Base-by-base conservation (phyloP, 2,888 invertebrate genomes). In the Arctia plantaginis region DNA sequence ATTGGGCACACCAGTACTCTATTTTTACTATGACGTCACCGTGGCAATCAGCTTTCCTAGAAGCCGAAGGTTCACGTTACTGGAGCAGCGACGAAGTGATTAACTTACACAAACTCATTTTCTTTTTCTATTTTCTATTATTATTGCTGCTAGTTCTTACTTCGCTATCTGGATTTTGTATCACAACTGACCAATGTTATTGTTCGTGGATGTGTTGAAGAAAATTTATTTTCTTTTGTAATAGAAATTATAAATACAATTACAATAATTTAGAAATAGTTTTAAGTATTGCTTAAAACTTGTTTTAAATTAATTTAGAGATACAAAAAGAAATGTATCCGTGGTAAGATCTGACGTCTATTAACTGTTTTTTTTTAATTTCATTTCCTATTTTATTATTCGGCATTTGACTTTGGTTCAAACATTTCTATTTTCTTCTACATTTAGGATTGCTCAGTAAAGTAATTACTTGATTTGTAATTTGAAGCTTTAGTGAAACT, bases 51-150 rank as follows among this genome's bases (percentile, higher is more conserved):
- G 80, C 79, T 83, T 85, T 87, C 84, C 81, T 83, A 80, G 84
- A 81, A 87, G 80, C 85, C 76, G 80, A 82, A 86, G 83, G 83
- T 83, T 89, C 84, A 79, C 79, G 84, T 89, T 88, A 87, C 90
- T 79, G 81, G 75, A 82, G 80, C 83, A 84, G 83, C 87, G 87
- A 88, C 85, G 87, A 85, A 87, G 85, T 88, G 86, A 88, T 88
- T 88, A 87, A 88, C 89, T 89, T 80, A 78, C 81, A 85, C 78
- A 78, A 81, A 86, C 82, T 80, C 77, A 80, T 85, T 86, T 80
- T 78, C 51, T 83, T 85, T 81, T 78, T 77, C 47, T 79, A 82
- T 82, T 85, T 86, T 85, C 80, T 80, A 76, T 85, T 80, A 79
- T 77, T 77, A 67, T 77, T 85, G 76, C 78, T 65, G 62, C 66